Conservation (phyloP, 2,888 invertebrate genomes). For the Taphrorychus bicolor region DNA sequence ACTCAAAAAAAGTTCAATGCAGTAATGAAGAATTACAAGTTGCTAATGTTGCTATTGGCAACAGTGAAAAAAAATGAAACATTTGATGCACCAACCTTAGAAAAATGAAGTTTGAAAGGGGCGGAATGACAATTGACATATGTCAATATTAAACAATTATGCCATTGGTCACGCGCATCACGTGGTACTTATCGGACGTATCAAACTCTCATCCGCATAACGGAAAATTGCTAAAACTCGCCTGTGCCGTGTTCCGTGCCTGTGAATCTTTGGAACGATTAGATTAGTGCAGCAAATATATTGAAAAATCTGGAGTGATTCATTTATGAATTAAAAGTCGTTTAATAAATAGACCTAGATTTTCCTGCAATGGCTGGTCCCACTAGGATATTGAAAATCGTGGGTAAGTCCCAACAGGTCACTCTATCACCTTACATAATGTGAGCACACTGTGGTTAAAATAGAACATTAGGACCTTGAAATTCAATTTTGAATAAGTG, state of each 20-base stretch:
- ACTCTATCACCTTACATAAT: conserved; percentile 52
- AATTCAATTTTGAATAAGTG: conserved; percentile 18
- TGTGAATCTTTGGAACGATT: conserved; percentile 17
- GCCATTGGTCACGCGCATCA: neutral
- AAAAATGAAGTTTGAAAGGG: too few species aligned
- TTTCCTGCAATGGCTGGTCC: conserved; percentile 53
- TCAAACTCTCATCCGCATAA: conserved; percentile 47
- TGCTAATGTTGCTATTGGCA: too few species aligned
- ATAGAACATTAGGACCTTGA: conserved; percentile 43
- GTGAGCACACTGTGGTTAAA: conserved; percentile 44
- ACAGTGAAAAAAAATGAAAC: too few species aligned
- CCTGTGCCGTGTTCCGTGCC: conserved; percentile 6
- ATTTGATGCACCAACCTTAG: too few species aligned
- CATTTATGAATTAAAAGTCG: conserved; percentile 9
- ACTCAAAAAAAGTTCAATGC: too few species aligned
- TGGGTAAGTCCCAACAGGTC: conserved; percentile 51
- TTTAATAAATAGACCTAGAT: neutral
- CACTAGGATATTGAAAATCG: conserved; percentile 55
- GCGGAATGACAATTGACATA: too few species aligned
- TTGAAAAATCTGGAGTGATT: conserved; percentile 1
- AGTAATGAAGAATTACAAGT: too few species aligned
- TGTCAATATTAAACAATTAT: conserved; percentile 6
- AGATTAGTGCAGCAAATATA: neutral
- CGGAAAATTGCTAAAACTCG: conserved; percentile 16
- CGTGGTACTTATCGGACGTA: conserved; percentile 14